Conservation (phyloP, 2,113 vertebrate species). For the Alexandromys fortis region DNA sequence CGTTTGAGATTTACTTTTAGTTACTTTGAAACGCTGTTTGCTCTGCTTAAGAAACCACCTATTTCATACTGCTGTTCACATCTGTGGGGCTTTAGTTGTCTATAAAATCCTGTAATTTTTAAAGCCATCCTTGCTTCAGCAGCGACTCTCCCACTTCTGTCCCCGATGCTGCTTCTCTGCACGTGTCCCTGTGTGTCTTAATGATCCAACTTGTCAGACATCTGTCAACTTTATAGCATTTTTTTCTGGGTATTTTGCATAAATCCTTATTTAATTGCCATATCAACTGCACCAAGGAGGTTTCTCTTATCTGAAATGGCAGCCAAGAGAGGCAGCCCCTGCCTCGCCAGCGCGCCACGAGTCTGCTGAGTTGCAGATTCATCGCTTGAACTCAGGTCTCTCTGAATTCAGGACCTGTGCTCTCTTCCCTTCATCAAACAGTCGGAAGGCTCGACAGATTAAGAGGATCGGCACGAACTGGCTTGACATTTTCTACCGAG, state of each 20-base stretch:
- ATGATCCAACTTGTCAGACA: slow-evolving; percentile 29
- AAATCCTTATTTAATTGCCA: slow-evolving; percentile 55
- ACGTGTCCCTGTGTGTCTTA: background rate
- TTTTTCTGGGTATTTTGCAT: slow-evolving; percentile 17
- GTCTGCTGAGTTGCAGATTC: background rate
- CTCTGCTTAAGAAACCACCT: background rate
- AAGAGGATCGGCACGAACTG: slow-evolving; percentile 16
- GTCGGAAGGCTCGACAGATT: background rate
- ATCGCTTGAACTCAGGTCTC: slow-evolving; percentile 13
- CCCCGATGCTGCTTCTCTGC: background rate
- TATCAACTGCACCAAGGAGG: background rate
- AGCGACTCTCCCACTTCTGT: background rate
- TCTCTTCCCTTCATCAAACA: background rate
- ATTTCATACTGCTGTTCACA: slow-evolving; percentile 21
- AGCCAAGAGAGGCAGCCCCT: background rate
- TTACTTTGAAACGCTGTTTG: background rate
- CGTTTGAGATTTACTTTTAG: background rate
- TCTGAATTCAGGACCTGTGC: background rate
- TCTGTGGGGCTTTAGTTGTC: background rate
- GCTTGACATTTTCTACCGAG: slow-evolving; percentile 69
- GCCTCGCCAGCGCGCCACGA: fast-evolving
- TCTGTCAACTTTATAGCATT: slow-evolving; percentile 46
- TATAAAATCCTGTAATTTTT: background rate
- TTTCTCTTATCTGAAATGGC: background rate
- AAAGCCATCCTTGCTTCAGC: background rate